These are phyloP conservation scores for Calcarius lapponicus DNA, from an alignment of 2,797 vertebrate species.

Conservation along the genomic window DNA sequence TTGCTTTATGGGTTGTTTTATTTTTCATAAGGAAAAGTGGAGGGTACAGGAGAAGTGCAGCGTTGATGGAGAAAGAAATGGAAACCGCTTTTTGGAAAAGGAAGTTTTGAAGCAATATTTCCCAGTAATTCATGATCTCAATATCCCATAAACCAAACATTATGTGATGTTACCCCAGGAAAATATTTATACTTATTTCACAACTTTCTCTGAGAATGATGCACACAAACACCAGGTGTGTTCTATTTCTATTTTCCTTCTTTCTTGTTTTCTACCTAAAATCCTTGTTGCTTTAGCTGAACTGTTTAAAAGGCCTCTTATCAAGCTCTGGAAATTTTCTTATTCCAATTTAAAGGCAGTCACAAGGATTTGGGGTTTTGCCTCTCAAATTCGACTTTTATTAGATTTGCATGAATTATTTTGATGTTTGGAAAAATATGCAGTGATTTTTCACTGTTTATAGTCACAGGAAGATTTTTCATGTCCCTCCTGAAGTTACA, in stretches of 20 bases:
- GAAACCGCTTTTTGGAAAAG: neutral
- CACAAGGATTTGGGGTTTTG: neutral
- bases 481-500: neutral
- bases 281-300: neutral
- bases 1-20: neutral
- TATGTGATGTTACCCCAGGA: neutral
- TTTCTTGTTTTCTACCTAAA: neutral
- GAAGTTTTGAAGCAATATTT: neutral
- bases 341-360: neutral
- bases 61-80: neutral
- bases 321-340: neutral
- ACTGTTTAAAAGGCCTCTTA: neutral
- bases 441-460: neutral
- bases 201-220: neutral
- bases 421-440: neutral
- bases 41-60: neutral
- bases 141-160: neutral
- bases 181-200: neutral
- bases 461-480: neutral
- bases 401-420: neutral
- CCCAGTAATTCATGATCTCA: neutral
- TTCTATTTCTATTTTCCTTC: neutral
- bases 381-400: fast-evolving
- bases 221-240: fast-evolving
- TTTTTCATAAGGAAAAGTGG: neutral